phyloP scores from a whole-genome alignment of 2,888 invertebrate genomes.

The Leptinotarsa tumamoca region DNA sequence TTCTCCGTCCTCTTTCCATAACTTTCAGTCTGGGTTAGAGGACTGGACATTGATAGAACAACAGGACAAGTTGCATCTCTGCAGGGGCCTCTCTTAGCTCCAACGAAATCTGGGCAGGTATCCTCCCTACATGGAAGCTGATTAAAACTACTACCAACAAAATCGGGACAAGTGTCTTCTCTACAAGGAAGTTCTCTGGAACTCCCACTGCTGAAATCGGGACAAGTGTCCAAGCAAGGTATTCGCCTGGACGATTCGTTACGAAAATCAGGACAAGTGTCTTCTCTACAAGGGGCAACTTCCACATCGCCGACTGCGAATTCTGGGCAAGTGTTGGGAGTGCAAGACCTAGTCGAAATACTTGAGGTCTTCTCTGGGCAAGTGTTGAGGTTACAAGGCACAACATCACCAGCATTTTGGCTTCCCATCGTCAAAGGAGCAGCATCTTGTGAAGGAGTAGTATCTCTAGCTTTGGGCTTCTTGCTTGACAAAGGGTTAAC shows the following conservation, averaged over 20 bases:
- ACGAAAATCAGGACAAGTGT: slow-evolving; percentile 6
- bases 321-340: neutral
- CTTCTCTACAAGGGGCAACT: slow-evolving; percentile 10
- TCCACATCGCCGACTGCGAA: neutral
- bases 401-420: neutral
- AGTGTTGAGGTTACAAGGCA: neutral
- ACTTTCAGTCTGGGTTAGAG: neutral
- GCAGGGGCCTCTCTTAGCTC: slow-evolving; percentile 2
- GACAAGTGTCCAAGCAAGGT: neutral
- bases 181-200: neutral
- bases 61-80: slow-evolving; percentile 16
- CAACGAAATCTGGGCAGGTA: slow-evolving; percentile 6
- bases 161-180: neutral
- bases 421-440: neutral
- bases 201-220: neutral
- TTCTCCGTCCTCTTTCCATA: slow-evolving; percentile 17
- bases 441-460: neutral
- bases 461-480: neutral
- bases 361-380: neutral
- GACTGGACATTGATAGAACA: neutral
- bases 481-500: slow-evolving; percentile 1
- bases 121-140: neutral
- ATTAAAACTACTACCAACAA: neutral
- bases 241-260: too few relatives aligned
- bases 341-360: neutral